Base-by-base conservation (phyloP, 2,888 invertebrate genomes). In the Poecilus cupreus region DNA sequence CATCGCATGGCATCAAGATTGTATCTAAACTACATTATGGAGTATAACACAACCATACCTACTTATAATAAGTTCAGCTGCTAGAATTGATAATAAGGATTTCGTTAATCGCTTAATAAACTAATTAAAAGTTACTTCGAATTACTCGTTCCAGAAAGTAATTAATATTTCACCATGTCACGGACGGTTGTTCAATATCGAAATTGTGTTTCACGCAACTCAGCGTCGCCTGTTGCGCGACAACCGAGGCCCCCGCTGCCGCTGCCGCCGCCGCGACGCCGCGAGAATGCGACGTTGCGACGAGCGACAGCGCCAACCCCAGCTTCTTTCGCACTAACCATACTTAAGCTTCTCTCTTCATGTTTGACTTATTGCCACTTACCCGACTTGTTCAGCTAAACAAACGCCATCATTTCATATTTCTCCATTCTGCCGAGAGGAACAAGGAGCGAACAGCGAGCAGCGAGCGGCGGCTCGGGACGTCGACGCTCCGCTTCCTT, bases 101-200 rank as follows among this genome's bases (percentile, higher is more conserved):
- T 80, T 80, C 43, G 57, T 72, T 80, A 80, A 80, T 80, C 72
- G 80, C 80, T 72, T 80, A 72, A 80, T 80, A 80, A 80, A 80
- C 80, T 80, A 80, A 72, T 80, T 80, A 80, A 80, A 80, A 80
- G 72, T 80, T 80, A 26, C 51, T 79, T 39, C 6, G 37, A 79
- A 68, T 68, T 79, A 60, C 78, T 43, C 43, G 78, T 78, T 64
- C 64, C 72, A 80, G 57, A 80, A 72, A 72, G 80, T 80, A 80
- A 80, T 80, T 80, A 80, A 80, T 80, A 54, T 80, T 80, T 80
- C 72, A 72, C 72, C 72, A 72, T 54, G 80, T 49, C 79, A 70
- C 68, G 77, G 60, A 22, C 64, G 64, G 60, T 60, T 49, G 75
- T 75, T 77, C 57, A 57, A 77, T 60, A 77, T 77, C 64, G 24